These are phyloP conservation scores for Eleutherodactylus coqui DNA, from an alignment of 2,797 vertebrate species.

Conservation along the genomic window DNA sequence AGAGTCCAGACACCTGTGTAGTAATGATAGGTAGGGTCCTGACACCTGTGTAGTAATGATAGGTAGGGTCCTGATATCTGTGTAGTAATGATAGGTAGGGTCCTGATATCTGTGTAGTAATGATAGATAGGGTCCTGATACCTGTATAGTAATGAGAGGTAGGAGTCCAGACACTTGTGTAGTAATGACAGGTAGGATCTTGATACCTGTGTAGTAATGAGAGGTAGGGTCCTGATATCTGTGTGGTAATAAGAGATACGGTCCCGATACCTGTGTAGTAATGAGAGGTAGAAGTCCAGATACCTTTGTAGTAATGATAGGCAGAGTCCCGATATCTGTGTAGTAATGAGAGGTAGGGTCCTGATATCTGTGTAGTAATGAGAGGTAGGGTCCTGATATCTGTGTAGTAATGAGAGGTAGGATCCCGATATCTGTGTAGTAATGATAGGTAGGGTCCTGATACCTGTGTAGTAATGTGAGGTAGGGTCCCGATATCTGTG, in stretches of 20 bases:
- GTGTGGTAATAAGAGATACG: too few relatives aligned
- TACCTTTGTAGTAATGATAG: neutral
- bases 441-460: neutral
- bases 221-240: too few relatives aligned
- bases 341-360: too few relatives aligned
- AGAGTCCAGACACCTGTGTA: conserved; percentile 16
- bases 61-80: neutral
- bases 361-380: conserved; percentile 11
- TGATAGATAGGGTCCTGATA: too few relatives aligned
- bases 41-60: neutral
- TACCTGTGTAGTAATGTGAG: neutral
- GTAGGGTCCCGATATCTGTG: neutral
- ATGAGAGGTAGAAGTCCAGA: neutral
- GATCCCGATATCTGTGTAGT: neutral
- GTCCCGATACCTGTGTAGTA: conserved; percentile 12
- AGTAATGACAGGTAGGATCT: too few relatives aligned
- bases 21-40: neutral
- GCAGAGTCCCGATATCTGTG: neutral
- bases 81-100: neutral
- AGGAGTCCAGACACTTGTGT: too few relatives aligned
- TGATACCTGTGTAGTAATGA: too few relatives aligned
- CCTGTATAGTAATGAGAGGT: neutral
- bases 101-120: conserved; percentile 19
- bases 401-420: neutral
- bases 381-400: too few relatives aligned